Evolutionary conservation across 2,797 vertebrate genomes (phyloP).

Genomic region (Echiichthys vipera): DNA sequence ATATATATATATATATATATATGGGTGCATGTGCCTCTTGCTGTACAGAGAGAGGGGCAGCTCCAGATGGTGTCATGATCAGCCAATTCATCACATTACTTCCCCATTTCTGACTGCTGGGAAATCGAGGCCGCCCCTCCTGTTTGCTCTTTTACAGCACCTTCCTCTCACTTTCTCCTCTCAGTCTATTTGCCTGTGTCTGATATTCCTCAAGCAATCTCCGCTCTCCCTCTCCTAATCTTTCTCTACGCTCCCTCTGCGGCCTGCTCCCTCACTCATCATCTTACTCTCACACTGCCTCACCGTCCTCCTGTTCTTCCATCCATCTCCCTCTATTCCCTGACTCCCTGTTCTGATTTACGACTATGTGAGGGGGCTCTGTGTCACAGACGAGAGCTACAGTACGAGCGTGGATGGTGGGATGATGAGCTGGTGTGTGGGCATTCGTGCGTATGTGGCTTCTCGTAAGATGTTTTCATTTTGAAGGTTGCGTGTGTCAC

Average conservation of each 20-base stretch:
- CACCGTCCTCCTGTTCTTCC: constrained; percentile 20
- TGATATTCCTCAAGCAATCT: constrained; percentile 48
- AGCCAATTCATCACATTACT: constrained; percentile 63
- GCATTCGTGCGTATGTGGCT: constrained; percentile 70
- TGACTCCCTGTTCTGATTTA: constrained; percentile 77
- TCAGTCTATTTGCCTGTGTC: constrained; percentile 31
- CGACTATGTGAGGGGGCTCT: constrained; percentile 54
- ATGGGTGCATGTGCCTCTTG: constrained; percentile 20
- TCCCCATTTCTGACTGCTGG: constrained; percentile 55
- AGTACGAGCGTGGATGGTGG: constrained; percentile 44
- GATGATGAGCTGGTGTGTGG: constrained; percentile 67
- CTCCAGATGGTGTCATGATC: constrained; percentile 69
- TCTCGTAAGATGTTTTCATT: constrained; percentile 70
- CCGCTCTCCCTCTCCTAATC: constrained; percentile 40
- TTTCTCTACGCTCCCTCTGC: constrained; percentile 54
- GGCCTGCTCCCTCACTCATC: constrained; percentile 54
- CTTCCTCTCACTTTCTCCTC: constrained; percentile 24
- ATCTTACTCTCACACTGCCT: constrained; percentile 43
- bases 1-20: no score
- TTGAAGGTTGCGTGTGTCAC: constrained; percentile 79
- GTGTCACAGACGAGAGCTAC: constrained; percentile 45
- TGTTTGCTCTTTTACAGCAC: constrained; percentile 36
- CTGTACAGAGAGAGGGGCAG: constrained; percentile 35
- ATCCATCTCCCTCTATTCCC: constrained; percentile 56
- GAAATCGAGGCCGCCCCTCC: constrained; percentile 45